Evolutionary conservation across 2,888 invertebrate species (phyloP).

Genomic region (Dicyrtomina minuta): DNA sequence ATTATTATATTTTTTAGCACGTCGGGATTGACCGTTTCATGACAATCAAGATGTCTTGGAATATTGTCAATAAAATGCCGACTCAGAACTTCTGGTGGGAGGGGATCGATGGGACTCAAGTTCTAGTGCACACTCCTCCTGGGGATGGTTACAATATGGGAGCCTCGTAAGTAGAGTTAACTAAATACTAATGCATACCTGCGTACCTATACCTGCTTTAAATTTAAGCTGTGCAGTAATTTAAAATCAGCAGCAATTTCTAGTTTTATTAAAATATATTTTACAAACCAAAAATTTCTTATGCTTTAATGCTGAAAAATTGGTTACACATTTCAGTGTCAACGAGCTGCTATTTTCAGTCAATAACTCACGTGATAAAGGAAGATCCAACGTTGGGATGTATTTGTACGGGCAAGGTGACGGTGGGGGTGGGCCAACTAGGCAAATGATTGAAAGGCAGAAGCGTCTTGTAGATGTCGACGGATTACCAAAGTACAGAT

Average conservation of each 20-base stretch:
- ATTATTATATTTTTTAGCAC: conserved; percentile 46
- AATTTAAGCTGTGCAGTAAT: too few species aligned
- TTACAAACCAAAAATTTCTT: too few species aligned
- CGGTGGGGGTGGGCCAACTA: conserved; percentile 61
- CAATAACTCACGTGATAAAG: conserved; percentile 60
- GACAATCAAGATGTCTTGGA: conserved; percentile 62
- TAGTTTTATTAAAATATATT: too few species aligned
- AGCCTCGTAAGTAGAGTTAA: conserved; percentile 52
- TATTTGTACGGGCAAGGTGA: conserved; percentile 61
- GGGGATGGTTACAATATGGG: conserved; percentile 58
- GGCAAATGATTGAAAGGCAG: conserved; percentile 58
- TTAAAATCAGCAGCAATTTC: too few species aligned
- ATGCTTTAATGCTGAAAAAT: too few species aligned
- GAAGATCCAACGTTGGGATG: conserved; percentile 57
- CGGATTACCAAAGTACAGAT: conserved; percentile 58
- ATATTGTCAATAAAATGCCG: conserved; percentile 60
- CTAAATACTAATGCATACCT: too few species aligned
- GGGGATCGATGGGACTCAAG: too few species aligned
- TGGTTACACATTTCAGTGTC: conserved; percentile 53
- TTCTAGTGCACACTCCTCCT: conserved; percentile 61
- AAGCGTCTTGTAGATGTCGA: conserved; percentile 57
- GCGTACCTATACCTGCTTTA: too few species aligned
- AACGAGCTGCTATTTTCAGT: conserved; percentile 55
- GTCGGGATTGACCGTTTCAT: conserved; percentile 59
- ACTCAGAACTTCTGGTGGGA: conserved; percentile 61